Evolutionary conservation across 2,113 vertebrate genomes (phyloP).

Genomic region (Agapornis roseicollis): DNA sequence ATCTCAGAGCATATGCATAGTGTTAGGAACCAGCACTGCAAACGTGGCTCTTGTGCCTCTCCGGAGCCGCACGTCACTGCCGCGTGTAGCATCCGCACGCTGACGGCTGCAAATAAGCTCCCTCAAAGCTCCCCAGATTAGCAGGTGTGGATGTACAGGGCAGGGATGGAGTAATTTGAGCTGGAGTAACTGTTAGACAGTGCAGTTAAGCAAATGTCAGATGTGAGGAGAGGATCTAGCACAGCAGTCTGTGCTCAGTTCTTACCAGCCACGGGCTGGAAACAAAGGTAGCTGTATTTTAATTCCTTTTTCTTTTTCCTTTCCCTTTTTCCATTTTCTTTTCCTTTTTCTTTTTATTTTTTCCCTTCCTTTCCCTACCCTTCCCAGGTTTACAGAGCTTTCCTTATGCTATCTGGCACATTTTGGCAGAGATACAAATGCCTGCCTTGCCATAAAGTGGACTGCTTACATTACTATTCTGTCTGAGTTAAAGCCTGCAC

Average conservation of each 20-base stretch:
- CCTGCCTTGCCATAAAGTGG: not conserved
- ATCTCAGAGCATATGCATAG: fast-evolving
- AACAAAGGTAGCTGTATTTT: not conserved
- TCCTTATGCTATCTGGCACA: not conserved
- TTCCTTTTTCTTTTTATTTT: not conserved
- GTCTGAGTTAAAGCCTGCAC: not conserved
- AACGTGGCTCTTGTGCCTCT: not conserved
- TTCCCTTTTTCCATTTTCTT: not conserved
- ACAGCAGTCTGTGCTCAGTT: not conserved
- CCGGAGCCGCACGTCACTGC: fast-evolving
- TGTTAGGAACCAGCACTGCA: not conserved
- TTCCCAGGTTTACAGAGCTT: not conserved
- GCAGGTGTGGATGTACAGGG: conserved; percentile 9
- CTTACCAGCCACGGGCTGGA: not conserved
- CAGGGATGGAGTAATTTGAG: conserved; percentile 4
- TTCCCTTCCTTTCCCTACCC: fast-evolving
- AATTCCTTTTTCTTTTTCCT: not conserved
- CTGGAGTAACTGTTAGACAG: not conserved
- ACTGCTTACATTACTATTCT: not conserved
- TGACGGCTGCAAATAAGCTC: conserved; percentile 3
- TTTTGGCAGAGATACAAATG: not conserved
- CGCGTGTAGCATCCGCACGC: not conserved
- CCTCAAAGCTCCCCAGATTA: conserved; percentile 38
- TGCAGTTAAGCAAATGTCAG: conserved; percentile 40
- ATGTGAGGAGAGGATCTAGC: conserved; percentile 7